Conservation (phyloP, 2,797 vertebrate genomes). For the Catharus ustulatus region DNA sequence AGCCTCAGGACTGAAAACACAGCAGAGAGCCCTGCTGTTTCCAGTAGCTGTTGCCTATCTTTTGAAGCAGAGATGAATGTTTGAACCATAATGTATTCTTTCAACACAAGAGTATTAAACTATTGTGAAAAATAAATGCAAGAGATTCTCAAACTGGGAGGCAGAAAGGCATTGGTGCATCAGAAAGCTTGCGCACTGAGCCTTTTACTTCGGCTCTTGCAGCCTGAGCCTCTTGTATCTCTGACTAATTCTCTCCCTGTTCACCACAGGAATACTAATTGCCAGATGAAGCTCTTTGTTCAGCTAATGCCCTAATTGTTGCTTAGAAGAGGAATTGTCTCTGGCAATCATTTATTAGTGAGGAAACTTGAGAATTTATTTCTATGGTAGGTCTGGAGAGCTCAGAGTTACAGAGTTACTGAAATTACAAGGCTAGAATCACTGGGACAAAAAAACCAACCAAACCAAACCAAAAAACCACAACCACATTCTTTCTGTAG, state of each 20-base stretch:
- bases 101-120: slow-evolving; percentile 4
- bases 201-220: slow-evolving; percentile 18
- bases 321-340: slow-evolving; percentile 26
- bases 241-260: slow-evolving; percentile 36
- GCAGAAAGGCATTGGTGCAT: not conserved
- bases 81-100: slow-evolving; percentile 40
- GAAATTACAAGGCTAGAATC: not conserved
- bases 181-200: slow-evolving; percentile 15
- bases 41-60: slow-evolving; percentile 56
- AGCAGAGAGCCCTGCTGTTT: slow-evolving; percentile 51
- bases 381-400: not conserved
- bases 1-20: slow-evolving; percentile 45
- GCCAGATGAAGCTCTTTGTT: slow-evolving; percentile 62
- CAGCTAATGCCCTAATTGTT: slow-evolving; percentile 44
- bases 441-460: not conserved
- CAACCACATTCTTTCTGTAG: not conserved
- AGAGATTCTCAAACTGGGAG: slow-evolving; percentile 17
- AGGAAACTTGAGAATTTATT: not conserved
- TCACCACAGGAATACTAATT: slow-evolving; percentile 63
- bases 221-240: slow-evolving; percentile 16
- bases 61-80: slow-evolving; percentile 43
- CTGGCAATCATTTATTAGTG: not conserved
- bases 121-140: slow-evolving; percentile 51
- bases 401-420: not conserved
- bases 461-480: not conserved